A percentile compares a stretch with the other conserved stretches of the same genome.
These are phyloP conservation scores for Littorina saxatilis DNA, from an alignment of 1,140 invertebrate genomes.

Conservation along the genomic window DNA sequence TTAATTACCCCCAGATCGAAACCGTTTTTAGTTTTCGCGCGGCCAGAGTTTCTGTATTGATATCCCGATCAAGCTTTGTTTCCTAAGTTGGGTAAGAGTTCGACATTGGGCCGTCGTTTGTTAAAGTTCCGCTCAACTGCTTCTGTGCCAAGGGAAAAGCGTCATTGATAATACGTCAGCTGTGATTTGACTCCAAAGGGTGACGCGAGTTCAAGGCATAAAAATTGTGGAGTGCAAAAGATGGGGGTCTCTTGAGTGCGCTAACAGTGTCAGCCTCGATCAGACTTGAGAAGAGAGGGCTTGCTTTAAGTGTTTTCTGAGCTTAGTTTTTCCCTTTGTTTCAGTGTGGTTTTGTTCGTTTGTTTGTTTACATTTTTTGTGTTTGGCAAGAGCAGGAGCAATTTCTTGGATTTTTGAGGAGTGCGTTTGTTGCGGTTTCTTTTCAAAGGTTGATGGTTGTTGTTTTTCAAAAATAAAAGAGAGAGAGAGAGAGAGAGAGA, in stretches of 20 bases:
- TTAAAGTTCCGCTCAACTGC: conserved; percentile 28
- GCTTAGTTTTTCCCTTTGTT: neutral
- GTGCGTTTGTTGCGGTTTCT: too few species aligned
- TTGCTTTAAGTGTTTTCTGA: neutral
- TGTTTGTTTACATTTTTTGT: too few species aligned
- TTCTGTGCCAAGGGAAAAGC: conserved; percentile 20
- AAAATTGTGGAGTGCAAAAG: conserved; percentile 1
- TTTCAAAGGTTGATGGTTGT: too few species aligned
- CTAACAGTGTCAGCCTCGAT: neutral
- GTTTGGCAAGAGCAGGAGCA: too few species aligned
- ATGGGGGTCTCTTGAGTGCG: neutral
- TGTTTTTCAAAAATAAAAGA: too few species aligned
- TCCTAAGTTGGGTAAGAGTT: neutral
- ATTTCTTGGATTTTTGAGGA: too few species aligned
- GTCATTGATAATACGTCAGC: conserved; percentile 27
- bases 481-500: too few species aligned
- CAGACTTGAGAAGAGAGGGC: neutral
- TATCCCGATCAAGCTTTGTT: too few species aligned
- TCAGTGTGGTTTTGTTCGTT: neutral
- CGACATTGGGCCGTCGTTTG: conserved; percentile 14
- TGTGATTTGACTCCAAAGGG: conserved; percentile 2
- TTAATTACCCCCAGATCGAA: neutral
- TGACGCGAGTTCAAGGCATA: neutral
- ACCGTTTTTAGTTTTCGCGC: neutral
- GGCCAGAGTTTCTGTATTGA: too few species aligned